These are phyloP conservation scores for Notothenia coriiceps DNA, from an alignment of 2,113 vertebrate species.

Conservation along the genomic window DNA sequence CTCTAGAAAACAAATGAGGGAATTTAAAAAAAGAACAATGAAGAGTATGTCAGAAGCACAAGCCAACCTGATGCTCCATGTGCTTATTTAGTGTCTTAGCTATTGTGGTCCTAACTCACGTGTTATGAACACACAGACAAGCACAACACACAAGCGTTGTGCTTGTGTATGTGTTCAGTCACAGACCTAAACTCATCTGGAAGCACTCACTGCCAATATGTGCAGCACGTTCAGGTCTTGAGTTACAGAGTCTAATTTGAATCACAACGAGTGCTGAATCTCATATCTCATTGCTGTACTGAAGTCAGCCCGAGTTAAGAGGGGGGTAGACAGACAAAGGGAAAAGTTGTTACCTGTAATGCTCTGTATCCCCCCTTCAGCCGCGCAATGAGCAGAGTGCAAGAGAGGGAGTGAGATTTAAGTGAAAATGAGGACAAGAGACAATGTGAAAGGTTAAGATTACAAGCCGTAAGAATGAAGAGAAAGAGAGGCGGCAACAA, in stretches of 20 bases:
- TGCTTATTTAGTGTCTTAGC: constrained; percentile 3
- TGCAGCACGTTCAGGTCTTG: constrained; percentile 25
- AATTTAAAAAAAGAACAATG: neutral
- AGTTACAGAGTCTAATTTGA: constrained; percentile 7
- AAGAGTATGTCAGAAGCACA: constrained; percentile 3
- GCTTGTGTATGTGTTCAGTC: neutral
- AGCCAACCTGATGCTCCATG: neutral
- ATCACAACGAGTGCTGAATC: constrained; percentile 5
- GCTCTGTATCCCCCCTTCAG: constrained; percentile 99
- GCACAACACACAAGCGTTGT: too few species aligned
- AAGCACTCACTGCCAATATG: constrained; percentile 36
- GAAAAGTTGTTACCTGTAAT: constrained; percentile 92
- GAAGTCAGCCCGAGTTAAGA: constrained; percentile 80
- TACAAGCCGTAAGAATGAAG: constrained; percentile 38
- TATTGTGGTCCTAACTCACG: neutral
- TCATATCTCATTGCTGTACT: constrained; percentile 56
- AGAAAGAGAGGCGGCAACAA: constrained; percentile 53
- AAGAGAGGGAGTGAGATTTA: constrained; percentile 81
- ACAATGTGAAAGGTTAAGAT: constrained; percentile 62
- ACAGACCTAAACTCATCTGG: constrained; percentile 22
- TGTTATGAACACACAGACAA: neutral
- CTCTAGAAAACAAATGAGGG: constrained; percentile 80
- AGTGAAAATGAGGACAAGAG: constrained; percentile 68
- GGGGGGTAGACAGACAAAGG: constrained; percentile 46
- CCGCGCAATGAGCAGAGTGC: constrained; percentile 84